Conservation (phyloP, 1,140 invertebrate genomes). For the Drosophila elegans region DNA sequence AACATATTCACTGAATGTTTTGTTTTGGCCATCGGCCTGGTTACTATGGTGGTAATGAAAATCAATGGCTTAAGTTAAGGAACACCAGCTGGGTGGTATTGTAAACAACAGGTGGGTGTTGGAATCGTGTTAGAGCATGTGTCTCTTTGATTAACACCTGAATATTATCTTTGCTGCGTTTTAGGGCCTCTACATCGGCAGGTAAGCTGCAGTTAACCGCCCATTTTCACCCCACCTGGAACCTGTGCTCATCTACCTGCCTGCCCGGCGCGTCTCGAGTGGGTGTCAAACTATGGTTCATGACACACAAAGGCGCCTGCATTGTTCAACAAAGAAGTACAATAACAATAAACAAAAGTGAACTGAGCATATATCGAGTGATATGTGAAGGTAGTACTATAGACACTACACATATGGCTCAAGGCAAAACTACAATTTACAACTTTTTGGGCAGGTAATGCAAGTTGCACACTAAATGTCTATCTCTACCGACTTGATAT, state of each 20-base stretch:
- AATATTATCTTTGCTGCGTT: conserved; percentile 18
- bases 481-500: neutral
- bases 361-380: conserved; percentile 11
- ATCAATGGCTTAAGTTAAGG: conserved; percentile 39
- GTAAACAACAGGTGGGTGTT: conserved; percentile 46
- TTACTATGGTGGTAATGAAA: conserved; percentile 52
- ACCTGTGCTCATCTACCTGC: conserved; percentile 18
- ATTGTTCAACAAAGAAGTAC: conserved; percentile 26
- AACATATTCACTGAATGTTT: conserved; percentile 23
- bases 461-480: neutral
- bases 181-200: conserved; percentile 16
- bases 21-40: conserved; percentile 45
- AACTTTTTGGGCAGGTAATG: neutral
- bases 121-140: conserved; percentile 11
- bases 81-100: conserved; percentile 3
- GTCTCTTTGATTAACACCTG: conserved; percentile 13
- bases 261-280: conserved; percentile 47
- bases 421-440: too few species aligned
- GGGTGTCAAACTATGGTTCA: conserved; percentile 51
- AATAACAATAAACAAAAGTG: conserved; percentile 51
- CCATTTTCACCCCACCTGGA: conserved; percentile 24
- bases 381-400: conserved; percentile 4
- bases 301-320: conserved; percentile 52
- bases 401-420: neutral
- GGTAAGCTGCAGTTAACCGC: conserved; percentile 40